Conservation (phyloP, 2,113 vertebrate species). For the Copsychus sechellarum region DNA sequence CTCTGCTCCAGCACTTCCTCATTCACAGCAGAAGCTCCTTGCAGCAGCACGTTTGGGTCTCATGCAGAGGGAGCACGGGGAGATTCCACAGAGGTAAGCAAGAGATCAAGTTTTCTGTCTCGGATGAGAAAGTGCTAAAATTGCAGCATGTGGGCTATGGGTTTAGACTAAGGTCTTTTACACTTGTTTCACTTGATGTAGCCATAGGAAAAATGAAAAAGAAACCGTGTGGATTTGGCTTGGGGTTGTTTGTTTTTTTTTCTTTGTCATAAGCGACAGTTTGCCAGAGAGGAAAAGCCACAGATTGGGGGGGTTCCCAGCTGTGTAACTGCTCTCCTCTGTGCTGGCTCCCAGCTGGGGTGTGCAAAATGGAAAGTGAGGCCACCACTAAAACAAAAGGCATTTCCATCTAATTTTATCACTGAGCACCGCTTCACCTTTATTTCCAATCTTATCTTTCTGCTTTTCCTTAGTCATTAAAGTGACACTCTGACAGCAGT, state of each 20-base stretch:
- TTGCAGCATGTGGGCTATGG: background rate
- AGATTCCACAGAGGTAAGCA: background rate
- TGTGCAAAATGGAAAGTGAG: background rate
- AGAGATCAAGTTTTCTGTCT: background rate
- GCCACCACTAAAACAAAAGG: background rate
- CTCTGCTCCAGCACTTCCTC: background rate
- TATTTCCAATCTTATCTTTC: background rate
- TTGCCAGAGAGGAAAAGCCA: background rate
- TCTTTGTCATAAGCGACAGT: background rate
- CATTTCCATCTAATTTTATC: background rate
- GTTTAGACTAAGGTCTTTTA: background rate
- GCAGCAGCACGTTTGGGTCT: background rate
- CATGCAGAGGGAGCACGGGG: background rate
- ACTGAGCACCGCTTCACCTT: background rate
- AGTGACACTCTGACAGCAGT: rapidly evolving
- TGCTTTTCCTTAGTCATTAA: background rate
- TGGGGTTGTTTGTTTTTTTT: background rate
- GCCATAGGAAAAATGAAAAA: rapidly evolving
- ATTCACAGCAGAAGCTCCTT: background rate
- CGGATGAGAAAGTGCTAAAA: background rate
- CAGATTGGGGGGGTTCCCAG: background rate
- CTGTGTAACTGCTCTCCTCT: background rate
- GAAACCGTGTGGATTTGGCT: background rate
- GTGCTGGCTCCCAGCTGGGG: background rate
- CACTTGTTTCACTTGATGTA: background rate